phyloP scores from a whole-genome alignment of 2,113 vertebrate species.

The Reinhardtius hippoglossoides region DNA sequence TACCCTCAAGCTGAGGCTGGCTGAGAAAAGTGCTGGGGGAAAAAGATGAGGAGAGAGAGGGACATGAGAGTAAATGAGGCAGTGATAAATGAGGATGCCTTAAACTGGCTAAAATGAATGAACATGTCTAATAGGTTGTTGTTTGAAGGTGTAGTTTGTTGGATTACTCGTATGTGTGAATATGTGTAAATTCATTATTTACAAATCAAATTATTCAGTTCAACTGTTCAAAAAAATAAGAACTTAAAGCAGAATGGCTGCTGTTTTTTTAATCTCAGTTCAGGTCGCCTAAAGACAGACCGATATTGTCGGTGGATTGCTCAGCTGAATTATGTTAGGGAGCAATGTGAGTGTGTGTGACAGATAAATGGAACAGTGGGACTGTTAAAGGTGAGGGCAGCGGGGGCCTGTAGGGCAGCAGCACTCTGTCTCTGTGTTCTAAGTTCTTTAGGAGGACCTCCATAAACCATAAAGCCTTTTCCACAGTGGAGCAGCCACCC shows the following conservation, averaged over 20 bases:
- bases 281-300: not conserved
- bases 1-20: not conserved
- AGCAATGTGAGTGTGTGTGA: constrained; percentile 6
- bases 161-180: not conserved
- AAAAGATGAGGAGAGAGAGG: not conserved
- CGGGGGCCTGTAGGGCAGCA: constrained; percentile 8
- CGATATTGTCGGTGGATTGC: not conserved
- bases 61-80: not conserved
- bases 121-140: not conserved
- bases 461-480: constrained; percentile 56
- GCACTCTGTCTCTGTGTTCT: constrained; percentile 27
- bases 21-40: constrained; percentile 9
- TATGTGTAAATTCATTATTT: no score
- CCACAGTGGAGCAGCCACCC: constrained; percentile 33
- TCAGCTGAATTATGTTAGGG: not conserved
- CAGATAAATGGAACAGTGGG: constrained; percentile 16
- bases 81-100: not conserved
- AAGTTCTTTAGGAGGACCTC: constrained; percentile 36
- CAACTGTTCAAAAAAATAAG: not conserved
- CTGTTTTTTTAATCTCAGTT: not conserved
- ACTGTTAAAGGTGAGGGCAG: constrained; percentile 35
- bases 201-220: no score
- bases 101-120: not conserved
- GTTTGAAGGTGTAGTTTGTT: not conserved
- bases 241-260: not conserved